phyloP scores from a whole-genome alignment of 2,888 invertebrate genomes.

The Tenodera sinensis region DNA sequence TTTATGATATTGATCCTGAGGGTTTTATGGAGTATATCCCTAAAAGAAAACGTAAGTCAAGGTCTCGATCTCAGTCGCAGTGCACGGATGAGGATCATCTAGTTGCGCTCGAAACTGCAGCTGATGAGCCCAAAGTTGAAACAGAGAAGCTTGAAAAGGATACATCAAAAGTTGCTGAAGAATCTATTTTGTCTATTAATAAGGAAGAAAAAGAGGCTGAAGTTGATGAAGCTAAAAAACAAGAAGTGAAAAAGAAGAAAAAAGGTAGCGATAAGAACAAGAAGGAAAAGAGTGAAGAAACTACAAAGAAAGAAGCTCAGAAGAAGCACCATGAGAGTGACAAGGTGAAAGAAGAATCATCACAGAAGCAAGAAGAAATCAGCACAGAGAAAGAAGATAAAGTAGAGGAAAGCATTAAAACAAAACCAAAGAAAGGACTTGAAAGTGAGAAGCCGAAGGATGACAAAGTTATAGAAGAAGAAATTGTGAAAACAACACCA shows the following conservation, averaged over 20 bases:
- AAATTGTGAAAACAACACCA: not conserved
- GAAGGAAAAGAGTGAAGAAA: not conserved
- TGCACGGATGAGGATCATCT: not conserved
- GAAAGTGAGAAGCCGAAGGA: not conserved
- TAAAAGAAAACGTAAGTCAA: constrained; percentile 44
- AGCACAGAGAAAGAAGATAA: not conserved
- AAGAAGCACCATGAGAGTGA: not conserved
- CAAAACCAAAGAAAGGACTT: not conserved
- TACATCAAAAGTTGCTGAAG: constrained; percentile 19
- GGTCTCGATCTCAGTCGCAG: constrained; percentile 40
- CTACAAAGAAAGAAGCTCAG: not conserved
- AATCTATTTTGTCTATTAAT: constrained; percentile 38
- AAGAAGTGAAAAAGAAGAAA: not conserved
- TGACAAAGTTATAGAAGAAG: not conserved
- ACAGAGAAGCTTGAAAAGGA: not conserved
- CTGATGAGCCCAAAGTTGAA: not conserved
- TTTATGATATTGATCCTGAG: constrained; percentile 43
- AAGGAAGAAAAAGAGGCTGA: constrained; percentile 49
- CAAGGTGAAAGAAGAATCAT: not conserved
- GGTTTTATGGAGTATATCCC: constrained; percentile 51
- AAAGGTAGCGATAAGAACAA: not conserved
- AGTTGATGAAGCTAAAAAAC: constrained; percentile 42
- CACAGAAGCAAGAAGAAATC: not conserved
- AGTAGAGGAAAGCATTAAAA: not conserved
- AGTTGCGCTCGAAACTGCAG: not conserved